Percentiles rank a stretch among this genome's conserved stretches.
phyloP scores from a whole-genome alignment of 1,140 invertebrate genomes.

The Papilio dardanus region DNA sequence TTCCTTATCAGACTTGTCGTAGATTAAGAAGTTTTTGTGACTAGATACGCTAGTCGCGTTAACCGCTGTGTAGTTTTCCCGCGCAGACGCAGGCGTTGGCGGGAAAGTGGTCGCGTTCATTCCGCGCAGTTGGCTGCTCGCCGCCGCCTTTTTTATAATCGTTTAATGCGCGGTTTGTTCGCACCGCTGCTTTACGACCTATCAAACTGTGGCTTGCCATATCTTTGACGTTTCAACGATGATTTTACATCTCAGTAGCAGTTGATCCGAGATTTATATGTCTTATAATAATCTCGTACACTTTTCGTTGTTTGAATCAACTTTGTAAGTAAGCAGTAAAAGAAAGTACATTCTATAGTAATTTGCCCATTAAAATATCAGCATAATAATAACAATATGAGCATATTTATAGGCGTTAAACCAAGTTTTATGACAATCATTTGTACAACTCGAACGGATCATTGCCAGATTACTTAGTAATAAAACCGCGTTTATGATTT shows the following conservation, averaged over 20 bases:
- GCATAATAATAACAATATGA: background rate
- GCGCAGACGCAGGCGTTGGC: conserved; percentile 20
- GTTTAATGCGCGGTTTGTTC: conserved; percentile 57
- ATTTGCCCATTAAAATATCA: background rate
- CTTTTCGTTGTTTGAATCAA: background rate
- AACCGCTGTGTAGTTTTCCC: conserved; percentile 29
- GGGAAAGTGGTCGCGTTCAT: conserved; percentile 55
- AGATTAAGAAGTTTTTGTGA: background rate
- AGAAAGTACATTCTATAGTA: background rate
- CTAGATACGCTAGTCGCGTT: background rate
- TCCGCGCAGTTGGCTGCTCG: conserved; percentile 52
- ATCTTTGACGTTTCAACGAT: conserved; percentile 38
- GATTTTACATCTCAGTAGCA: conserved; percentile 1
- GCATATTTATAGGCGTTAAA: conserved; percentile 10
- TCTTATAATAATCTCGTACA: too few species aligned
- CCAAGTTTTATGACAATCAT: conserved; percentile 7
- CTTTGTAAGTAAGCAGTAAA: background rate
- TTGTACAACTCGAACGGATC: background rate
- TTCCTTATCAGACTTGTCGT: too few species aligned
- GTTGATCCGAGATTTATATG: background rate
- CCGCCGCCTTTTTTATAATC: conserved; percentile 50
- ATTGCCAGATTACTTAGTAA: conserved; percentile 6
- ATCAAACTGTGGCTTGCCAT: conserved; percentile 26
- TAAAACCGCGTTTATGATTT: conserved; percentile 18
- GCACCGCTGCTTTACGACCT: conserved; percentile 50